Percentiles rank a stretch among this genome's conserved stretches.
phyloP scores from a whole-genome alignment of 2,888 invertebrate genomes.

The Lypha dubia region DNA sequence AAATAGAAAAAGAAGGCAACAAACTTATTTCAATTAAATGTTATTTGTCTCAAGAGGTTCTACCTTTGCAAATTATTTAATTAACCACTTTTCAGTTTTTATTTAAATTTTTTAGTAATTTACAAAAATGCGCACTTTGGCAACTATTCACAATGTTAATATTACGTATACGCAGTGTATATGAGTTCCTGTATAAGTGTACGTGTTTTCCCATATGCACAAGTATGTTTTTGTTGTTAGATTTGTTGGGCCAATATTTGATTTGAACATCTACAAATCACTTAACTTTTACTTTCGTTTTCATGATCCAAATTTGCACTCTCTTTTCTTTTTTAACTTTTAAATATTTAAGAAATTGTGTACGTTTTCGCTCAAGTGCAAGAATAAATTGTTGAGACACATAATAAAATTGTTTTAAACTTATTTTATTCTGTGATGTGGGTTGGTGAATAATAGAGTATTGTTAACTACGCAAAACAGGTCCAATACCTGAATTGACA shows the following conservation, averaged over 20 bases:
- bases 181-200: neutral
- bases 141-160: neutral
- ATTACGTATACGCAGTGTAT: neutral
- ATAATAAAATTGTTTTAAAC: too few species aligned
- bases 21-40: too few species aligned
- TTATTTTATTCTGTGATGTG: too few species aligned
- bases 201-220: neutral
- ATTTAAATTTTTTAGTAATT: too few species aligned
- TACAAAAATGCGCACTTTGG: neutral
- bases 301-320: conserved; percentile 13
- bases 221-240: conserved; percentile 31
- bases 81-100: too few species aligned
- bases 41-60: too few species aligned
- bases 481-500: too few species aligned
- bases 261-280: conserved; percentile 68
- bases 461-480: too few species aligned
- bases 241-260: conserved; percentile 68
- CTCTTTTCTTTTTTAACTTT: conserved; percentile 1
- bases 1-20: too few species aligned
- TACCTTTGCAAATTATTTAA: too few species aligned
- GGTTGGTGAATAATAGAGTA: too few species aligned
- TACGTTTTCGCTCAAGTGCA: conserved; percentile 4
- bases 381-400: neutral
- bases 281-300: conserved; percentile 60
- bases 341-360: neutral